Base-by-base conservation (phyloP, 2,797 vertebrate species). In the Gymnocypris eckloni region DNA sequence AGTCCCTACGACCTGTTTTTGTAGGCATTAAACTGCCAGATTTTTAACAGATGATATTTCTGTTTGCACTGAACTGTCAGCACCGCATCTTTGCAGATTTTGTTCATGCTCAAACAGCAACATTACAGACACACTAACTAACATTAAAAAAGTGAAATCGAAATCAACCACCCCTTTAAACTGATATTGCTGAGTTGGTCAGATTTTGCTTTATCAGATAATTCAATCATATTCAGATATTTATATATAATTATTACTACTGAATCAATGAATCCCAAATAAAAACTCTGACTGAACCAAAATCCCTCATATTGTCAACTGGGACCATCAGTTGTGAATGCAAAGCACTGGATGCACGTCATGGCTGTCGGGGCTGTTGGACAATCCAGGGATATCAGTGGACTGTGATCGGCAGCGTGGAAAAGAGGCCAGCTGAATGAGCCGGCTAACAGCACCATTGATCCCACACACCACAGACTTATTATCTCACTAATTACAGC, bases 401-500 rank as follows among this genome's bases (percentile, higher is more conserved):
- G 45, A 11, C 37, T 85, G 78, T 85, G 89, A 88, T 91, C 89
- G 86, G 89, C 88, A 81, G 67, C 16, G 73, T 50, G 87, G 89
- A 81, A 82, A 70, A 81, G 88, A 89, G 91, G 73, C 90, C 92
- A 93, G 93, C 93, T 43, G 91, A 92, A 94, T 92, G 92, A 87
- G 88, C 88, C 72, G 59, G 85, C 90, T 91, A 91, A 92, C 90
- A 82, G 88, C 77, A 10, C 70, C 25, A 90, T 92, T 82, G 88
- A 94, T 93, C 90, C 43, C 41, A 70, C 43, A 77, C 81, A 80
- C 61, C 76, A 79, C 3, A 56, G 86, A 81, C 90, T 94, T 92
- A 94, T 94, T 95, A 94, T 86, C 86, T 75, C 70, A 84, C 86
- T 92, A 93, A 93, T 91, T 92, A 92, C 90, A 91, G 89, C 80